phyloP scores from a whole-genome alignment of 2,797 vertebrate species.

The Trichosurus vulpecula region DNA sequence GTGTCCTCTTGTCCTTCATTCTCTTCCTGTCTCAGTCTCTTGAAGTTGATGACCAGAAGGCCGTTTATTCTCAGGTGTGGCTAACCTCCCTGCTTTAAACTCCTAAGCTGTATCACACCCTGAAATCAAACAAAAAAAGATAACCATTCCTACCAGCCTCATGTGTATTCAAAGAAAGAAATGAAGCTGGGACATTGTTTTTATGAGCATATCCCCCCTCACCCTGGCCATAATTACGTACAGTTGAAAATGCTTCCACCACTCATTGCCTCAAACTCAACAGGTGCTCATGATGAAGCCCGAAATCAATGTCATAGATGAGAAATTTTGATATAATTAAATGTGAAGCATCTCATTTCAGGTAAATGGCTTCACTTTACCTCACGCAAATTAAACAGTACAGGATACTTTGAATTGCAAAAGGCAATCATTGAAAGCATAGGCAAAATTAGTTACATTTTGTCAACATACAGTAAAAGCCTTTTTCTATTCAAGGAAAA shows the following conservation, averaged over 20 bases:
- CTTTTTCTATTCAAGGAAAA: slow-evolving; percentile 68
- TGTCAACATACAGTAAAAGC: slow-evolving; percentile 72
- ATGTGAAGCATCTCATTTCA: slow-evolving; percentile 79
- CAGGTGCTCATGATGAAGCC: slow-evolving; percentile 70
- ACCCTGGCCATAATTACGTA: slow-evolving; percentile 69
- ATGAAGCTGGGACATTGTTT: slow-evolving; percentile 39
- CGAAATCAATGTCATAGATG: slow-evolving; percentile 81
- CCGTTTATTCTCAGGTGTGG: neutral
- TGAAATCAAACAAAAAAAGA: slow-evolving; percentile 40
- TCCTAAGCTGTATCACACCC: neutral
- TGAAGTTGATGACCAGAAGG: slow-evolving; percentile 29
- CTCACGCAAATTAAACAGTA: slow-evolving; percentile 71
- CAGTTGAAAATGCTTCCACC: slow-evolving; percentile 78
- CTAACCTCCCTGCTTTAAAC: slow-evolving; percentile 24
- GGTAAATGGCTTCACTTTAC: slow-evolving; percentile 78
- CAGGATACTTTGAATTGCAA: slow-evolving; percentile 81
- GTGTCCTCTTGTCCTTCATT: neutral
- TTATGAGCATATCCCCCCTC: slow-evolving; percentile 56
- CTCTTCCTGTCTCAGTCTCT: neutral
- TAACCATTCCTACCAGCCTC: slow-evolving; percentile 2
- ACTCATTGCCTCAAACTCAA: slow-evolving; percentile 74
- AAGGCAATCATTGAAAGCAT: slow-evolving; percentile 78
- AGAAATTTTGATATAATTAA: slow-evolving; percentile 82
- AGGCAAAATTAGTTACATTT: slow-evolving; percentile 82
- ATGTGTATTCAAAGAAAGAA: slow-evolving; percentile 42